Evolutionary conservation across 2,888 invertebrate species (phyloP).

Genomic region (Malacosoma neustria): DNA sequence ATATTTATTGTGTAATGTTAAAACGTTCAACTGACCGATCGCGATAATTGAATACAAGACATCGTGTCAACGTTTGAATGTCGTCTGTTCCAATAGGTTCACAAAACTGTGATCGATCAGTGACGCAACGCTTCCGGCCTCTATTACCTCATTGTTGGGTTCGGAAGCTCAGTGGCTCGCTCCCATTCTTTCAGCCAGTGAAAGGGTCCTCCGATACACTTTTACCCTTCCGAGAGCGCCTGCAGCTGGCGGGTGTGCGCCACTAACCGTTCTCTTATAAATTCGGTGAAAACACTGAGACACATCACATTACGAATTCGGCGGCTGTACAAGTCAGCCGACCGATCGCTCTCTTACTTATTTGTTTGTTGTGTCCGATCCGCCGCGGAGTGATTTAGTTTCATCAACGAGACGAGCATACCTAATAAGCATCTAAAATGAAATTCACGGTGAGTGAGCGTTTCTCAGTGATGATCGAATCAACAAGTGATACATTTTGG

Average conservation of each 20-base stretch:
- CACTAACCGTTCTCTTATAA: slow-evolving; percentile 61
- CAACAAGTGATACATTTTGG: slow-evolving; percentile 5
- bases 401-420: slow-evolving; percentile 45
- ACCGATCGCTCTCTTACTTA: slow-evolving; percentile 38
- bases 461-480: slow-evolving; percentile 23
- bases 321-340: slow-evolving; percentile 62
- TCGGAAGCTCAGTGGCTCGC: slow-evolving; percentile 57
- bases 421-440: slow-evolving; percentile 59
- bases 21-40: neutral
- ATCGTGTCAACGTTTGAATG: slow-evolving; percentile 17
- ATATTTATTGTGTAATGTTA: neutral
- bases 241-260: slow-evolving; percentile 40
- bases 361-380: slow-evolving; percentile 38
- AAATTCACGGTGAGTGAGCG: slow-evolving; percentile 72
- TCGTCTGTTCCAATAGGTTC: slow-evolving; percentile 43
- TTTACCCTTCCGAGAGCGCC: slow-evolving; percentile 56
- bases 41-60: neutral
- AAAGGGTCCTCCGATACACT: slow-evolving; percentile 69
- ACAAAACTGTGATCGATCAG: slow-evolving; percentile 44
- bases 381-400: slow-evolving; percentile 60
- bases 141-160: slow-evolving; percentile 64
- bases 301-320: slow-evolving; percentile 72
- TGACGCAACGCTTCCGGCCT: slow-evolving; percentile 61
- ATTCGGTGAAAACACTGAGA: slow-evolving; percentile 66
- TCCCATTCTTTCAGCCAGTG: slow-evolving; percentile 71